Evolutionary conservation across 2,888 invertebrate species (phyloP).

Genomic region (Pristionchus entomophagus): DNA sequence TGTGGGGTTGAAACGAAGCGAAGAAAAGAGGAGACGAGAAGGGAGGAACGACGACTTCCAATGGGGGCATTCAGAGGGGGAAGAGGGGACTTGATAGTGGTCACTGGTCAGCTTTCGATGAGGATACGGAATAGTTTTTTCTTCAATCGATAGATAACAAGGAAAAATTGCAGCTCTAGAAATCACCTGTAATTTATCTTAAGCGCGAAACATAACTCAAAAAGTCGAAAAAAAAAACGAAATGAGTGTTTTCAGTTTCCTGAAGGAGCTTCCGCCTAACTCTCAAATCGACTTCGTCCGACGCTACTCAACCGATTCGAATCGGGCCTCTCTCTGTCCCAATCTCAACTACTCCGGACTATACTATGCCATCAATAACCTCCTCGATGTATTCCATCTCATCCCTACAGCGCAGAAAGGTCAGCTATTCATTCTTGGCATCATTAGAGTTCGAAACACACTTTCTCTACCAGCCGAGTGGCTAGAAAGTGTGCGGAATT

Average conservation of each 20-base stretch:
- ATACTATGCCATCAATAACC: conserved; percentile 89
- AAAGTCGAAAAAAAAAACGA: not conserved
- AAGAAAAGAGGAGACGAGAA: conserved; percentile 3
- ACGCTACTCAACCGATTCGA: conserved; percentile 79
- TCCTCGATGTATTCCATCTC: conserved; percentile 93
- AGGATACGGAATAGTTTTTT: not conserved
- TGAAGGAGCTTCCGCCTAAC: conserved; percentile 88
- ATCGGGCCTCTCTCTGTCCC: conserved; percentile 91
- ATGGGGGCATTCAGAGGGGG: conserved; percentile 17
- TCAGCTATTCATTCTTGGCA: conserved; percentile 48
- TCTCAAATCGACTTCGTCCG: conserved; percentile 66
- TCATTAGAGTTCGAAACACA: too few species aligned
- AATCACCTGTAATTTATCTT: not conserved
- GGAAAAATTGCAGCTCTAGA: not conserved
- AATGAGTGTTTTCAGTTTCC: conserved; percentile 87
- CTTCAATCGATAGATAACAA: not conserved
- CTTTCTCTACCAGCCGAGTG: too few species aligned
- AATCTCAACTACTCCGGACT: conserved; percentile 96
- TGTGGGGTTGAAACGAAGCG: not conserved
- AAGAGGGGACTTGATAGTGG: not conserved
- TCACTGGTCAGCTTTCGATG: too few species aligned
- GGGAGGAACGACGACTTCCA: conserved; percentile 8
- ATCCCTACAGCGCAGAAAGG: conserved; percentile 85
- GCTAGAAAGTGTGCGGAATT: too few species aligned
- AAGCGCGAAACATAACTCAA: not conserved